Conservation (phyloP, 2,113 vertebrate genomes). For the Lophius piscatorius region DNA sequence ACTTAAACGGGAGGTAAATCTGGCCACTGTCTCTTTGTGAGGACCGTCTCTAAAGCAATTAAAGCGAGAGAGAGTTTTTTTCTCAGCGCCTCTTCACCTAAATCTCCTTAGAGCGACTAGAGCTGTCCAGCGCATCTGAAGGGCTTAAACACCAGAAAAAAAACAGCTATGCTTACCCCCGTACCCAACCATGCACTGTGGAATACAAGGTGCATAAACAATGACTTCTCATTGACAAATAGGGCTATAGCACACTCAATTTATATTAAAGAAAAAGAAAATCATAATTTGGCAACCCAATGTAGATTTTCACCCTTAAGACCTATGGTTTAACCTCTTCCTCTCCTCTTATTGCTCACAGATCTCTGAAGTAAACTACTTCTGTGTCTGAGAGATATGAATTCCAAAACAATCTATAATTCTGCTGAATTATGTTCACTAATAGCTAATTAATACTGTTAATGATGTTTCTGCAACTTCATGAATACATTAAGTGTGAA, state of each 20-base stretch:
- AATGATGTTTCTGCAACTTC: slow-evolving; percentile 87
- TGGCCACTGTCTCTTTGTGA: slow-evolving; percentile 93
- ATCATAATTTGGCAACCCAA: too few relatives aligned
- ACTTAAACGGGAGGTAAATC: slow-evolving; percentile 97
- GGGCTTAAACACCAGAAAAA: slow-evolving; percentile 86
- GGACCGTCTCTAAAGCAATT: slow-evolving; percentile 96
- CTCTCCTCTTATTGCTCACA: background rate
- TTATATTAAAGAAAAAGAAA: too few relatives aligned
- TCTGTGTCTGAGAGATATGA: background rate
- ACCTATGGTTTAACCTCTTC: slow-evolving; percentile 21
- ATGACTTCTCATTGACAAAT: slow-evolving; percentile 41
- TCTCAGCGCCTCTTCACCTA: slow-evolving; percentile 88
- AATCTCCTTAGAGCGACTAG: slow-evolving; percentile 90
- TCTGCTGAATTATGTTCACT: slow-evolving; percentile 62
- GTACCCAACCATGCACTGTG: slow-evolving; percentile 37
- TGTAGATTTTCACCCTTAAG: too few relatives aligned
- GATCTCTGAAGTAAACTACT: background rate
- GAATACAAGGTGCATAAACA: slow-evolving; percentile 47
- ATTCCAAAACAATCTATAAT: slow-evolving; percentile 30
- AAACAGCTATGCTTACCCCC: slow-evolving; percentile 76
- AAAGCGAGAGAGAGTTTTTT: slow-evolving; percentile 96
- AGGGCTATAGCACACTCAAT: too few relatives aligned
- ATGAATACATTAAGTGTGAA: slow-evolving; percentile 89
- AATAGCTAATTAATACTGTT: slow-evolving; percentile 92
- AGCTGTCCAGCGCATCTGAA: slow-evolving; percentile 90